Evolutionary conservation across 1,140 invertebrate species (phyloP), one percentile per base, ranked within the genome.

Genomic region (Cydia strobilella): DNA sequence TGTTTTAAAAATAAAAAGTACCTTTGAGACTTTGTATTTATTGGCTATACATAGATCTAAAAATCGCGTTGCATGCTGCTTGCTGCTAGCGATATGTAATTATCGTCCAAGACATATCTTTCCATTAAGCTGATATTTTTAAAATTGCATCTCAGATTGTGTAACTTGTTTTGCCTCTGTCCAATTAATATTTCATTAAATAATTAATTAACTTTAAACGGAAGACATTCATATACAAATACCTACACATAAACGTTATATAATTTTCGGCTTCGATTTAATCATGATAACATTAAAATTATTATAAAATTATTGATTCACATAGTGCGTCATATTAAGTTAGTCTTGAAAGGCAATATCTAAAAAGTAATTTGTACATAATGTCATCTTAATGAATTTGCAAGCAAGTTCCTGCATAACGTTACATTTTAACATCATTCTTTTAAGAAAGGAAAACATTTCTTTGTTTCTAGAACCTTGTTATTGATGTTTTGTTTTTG

Each of bases 101-200:
- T 18, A 54, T 3, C 15, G 13, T 39, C 9, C 45, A 15, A 23
- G 20, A 59, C 20, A 59, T 23, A 2, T 23, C 18, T 59, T 59
- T 59, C 18, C 18, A 59, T 59, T 59, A 59, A 6, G 54, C 20
- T 23, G 20, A 23, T 59, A 59, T 59, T 59, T 59, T n/a, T 59
- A 59, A 23, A 59, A 59, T 23, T 59, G 20, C 54, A 20, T 59
- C 18, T 59, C 20, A 10, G 6, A 59, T 59, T 59, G 18, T 23
- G 7, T 10, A 59, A 59, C 54, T 59, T 23, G 54, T 59, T 59
- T 59, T 23, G 54, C 20, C n/a, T 1, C n/a, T 23, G 20, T 18
- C 20, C 54, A 59, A 59, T 59, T 59, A 59, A 59, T 23, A 59
- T 20, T 23, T 23, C 18, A 59, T 59, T 59, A 59, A 10, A 59